These are phyloP conservation scores for Amblyteles armatorius DNA, from an alignment of 2,888 invertebrate genomes.

Conservation along the genomic window DNA sequence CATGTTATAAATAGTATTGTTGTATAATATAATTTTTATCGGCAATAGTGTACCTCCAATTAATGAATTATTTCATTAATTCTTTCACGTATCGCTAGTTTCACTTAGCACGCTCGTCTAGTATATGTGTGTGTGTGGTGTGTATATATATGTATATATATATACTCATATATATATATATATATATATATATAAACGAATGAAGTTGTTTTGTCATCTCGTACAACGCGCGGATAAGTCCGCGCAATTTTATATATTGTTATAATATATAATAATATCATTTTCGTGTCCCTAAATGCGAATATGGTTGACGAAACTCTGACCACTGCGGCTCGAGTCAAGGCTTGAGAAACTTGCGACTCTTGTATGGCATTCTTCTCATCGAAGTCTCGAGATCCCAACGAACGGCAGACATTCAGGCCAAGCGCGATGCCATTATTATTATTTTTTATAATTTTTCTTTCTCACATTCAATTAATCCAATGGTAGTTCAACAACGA, in stretches of 20 bases:
- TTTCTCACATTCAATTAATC: slow-evolving; percentile 31
- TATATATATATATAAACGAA: slow-evolving; percentile 3
- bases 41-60: slow-evolving; percentile 79
- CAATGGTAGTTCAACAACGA: slow-evolving; percentile 63
- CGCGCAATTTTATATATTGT: slow-evolving; percentile 22
- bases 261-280: slow-evolving; percentile 12
- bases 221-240: slow-evolving; percentile 51
- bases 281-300: slow-evolving; percentile 45
- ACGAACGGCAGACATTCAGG: slow-evolving; percentile 43
- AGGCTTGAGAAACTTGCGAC: slow-evolving; percentile 72
- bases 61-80: slow-evolving; percentile 73
- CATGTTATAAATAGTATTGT: slow-evolving; percentile 80
- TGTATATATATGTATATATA: too few species aligned
- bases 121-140: not conserved
- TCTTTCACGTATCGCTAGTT: slow-evolving; percentile 56
- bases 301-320: slow-evolving; percentile 50
- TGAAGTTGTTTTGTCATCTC: slow-evolving; percentile 48
- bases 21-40: slow-evolving; percentile 81
- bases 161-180: too few species aligned
- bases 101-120: slow-evolving; percentile 49
- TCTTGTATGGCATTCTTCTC: slow-evolving; percentile 58
- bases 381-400: slow-evolving; percentile 50
- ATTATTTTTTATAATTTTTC: slow-evolving; percentile 18
- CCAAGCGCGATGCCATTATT: slow-evolving; percentile 17
- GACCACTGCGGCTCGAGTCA: slow-evolving; percentile 53